These are phyloP conservation scores for Boloria euphrosyne DNA, from an alignment of 2,888 invertebrate genomes.

Conservation along the genomic window DNA sequence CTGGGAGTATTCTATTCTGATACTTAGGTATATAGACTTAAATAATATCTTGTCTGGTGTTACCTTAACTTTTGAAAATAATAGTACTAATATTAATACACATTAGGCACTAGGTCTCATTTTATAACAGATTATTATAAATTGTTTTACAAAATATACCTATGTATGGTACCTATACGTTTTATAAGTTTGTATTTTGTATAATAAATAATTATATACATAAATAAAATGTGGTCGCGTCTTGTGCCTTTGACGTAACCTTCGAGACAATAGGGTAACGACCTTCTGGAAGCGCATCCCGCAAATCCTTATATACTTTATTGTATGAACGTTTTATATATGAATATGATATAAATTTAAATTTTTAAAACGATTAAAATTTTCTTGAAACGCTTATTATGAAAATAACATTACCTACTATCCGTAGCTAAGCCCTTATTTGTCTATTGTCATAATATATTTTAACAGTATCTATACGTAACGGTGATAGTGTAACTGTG, in stretches of 20 bases:
- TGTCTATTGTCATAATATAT: slow-evolving; percentile 7
- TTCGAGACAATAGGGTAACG: slow-evolving; percentile 64
- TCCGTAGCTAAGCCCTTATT: not conserved
- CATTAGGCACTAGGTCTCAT: no score
- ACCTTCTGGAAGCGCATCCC: slow-evolving; percentile 67
- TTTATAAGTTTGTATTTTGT: not conserved
- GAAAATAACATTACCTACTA: no score
- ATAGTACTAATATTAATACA: no score
- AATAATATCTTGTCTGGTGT: no score
- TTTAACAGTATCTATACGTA: slow-evolving; percentile 26
- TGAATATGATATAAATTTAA: slow-evolving; percentile 15
- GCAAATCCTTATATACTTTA: slow-evolving; percentile 59
- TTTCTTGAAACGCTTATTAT: no score
- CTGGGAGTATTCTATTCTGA: not conserved
- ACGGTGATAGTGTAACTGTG: slow-evolving; percentile 34
- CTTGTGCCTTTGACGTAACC: slow-evolving; percentile 64
- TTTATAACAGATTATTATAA: no score
- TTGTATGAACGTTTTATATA: slow-evolving; percentile 42
- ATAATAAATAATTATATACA: not conserved
- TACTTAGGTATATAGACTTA: no score
- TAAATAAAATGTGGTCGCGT: slow-evolving; percentile 31
- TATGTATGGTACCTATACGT: no score
- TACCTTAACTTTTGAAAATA: no score
- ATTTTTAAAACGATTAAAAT: no score
- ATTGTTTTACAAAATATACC: no score